Conservation (phyloP, 2,797 vertebrate genomes). For the Microctenopoma stevenorrisi region DNA sequence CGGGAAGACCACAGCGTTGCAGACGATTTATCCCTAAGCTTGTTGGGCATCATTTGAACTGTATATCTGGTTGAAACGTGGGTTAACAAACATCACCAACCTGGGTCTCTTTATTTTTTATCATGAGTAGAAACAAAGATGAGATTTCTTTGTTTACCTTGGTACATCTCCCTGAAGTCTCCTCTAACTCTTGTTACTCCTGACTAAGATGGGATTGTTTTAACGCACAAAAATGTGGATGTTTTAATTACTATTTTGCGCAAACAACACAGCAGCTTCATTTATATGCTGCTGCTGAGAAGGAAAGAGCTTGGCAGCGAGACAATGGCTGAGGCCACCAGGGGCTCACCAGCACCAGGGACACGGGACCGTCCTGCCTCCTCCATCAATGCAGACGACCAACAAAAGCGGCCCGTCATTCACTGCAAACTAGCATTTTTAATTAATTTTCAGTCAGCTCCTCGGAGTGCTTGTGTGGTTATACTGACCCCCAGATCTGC, state of each 20-base stretch:
- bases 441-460: constrained; percentile 99
- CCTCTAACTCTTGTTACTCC: constrained; percentile 44
- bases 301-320: constrained; percentile 86
- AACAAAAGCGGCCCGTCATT: constrained; percentile 93
- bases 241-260: constrained; percentile 98
- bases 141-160: constrained; percentile 65
- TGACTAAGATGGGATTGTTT: constrained; percentile 88
- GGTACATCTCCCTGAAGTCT: constrained; percentile 69
- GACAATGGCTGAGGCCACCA: constrained; percentile 90
- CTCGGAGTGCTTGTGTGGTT: constrained; percentile 81
- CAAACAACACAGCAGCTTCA: constrained; percentile 91
- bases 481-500: constrained; percentile 81
- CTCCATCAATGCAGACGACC: constrained; percentile 90
- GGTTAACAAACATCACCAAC: constrained; percentile 16
- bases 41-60: constrained; percentile 51
- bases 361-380: constrained; percentile 90
- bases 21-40: constrained; percentile 53
- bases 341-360: constrained; percentile 84
- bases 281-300: constrained; percentile 94
- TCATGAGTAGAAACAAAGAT: constrained; percentile 43
- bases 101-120: constrained; percentile 43
- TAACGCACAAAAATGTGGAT: constrained; percentile 93
- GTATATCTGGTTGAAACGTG: constrained; percentile 45
- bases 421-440: constrained; percentile 93
- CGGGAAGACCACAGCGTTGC: constrained; percentile 45